Conservation (phyloP, 2,797 vertebrate species). For the Tarsius wallacei region DNA sequence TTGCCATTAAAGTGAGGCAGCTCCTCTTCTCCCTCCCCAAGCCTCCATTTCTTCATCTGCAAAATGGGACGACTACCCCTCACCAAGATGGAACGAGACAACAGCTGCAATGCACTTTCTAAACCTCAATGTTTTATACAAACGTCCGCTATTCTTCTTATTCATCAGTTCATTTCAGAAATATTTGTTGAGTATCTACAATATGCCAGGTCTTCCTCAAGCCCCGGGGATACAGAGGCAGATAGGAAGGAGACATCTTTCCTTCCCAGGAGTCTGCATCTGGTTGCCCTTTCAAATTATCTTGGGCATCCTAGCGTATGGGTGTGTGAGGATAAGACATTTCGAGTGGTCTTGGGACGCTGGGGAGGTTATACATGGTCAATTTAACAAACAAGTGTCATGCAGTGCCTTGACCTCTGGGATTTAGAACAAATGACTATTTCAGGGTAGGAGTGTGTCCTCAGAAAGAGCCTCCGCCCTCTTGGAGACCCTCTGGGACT, state of each 20-base stretch:
- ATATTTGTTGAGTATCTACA: neutral
- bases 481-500: neutral
- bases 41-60: neutral
- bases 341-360: neutral
- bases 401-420: neutral
- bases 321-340: neutral
- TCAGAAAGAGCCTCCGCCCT: neutral
- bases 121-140: neutral
- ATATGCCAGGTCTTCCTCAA: neutral
- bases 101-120: neutral
- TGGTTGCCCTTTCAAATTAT: neutral
- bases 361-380: neutral
- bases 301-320: fast-evolving
- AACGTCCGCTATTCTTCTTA: neutral
- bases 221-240: neutral
- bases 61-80: neutral
- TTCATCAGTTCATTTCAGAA: neutral
- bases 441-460: neutral
- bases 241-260: neutral
- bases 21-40: neutral
- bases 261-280: neutral
- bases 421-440: neutral
- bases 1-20: too few species aligned
- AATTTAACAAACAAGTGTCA: neutral
- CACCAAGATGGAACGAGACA: too few species aligned